These are phyloP conservation scores for Mythimna ferrago DNA, from an alignment of 2,888 invertebrate species.

Conservation along the genomic window DNA sequence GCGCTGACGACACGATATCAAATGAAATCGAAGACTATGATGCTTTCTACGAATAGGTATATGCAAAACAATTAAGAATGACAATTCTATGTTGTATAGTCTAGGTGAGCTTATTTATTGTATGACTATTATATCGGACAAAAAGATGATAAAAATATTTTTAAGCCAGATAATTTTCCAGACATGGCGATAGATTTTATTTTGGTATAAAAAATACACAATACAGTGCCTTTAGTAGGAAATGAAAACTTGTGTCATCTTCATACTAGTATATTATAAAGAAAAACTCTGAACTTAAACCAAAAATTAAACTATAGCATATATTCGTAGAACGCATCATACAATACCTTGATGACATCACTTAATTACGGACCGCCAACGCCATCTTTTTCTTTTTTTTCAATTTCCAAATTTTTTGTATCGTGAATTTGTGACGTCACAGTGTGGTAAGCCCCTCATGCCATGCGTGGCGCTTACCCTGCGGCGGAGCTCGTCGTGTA, in stretches of 20 bases:
- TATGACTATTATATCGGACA: too few species aligned
- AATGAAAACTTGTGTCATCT: too few species aligned
- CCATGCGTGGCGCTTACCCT: conserved; percentile 80
- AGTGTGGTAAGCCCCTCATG: conserved; percentile 61
- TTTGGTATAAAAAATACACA: too few species aligned
- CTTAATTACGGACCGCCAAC: conserved; percentile 7
- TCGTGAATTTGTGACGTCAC: conserved; percentile 50
- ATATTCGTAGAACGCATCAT: conserved; percentile 24
- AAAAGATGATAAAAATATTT: background rate
- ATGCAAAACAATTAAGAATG: background rate
- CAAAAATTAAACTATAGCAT: background rate
- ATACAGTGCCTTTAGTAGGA: too few species aligned
- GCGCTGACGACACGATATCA: background rate
- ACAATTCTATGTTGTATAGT: background rate
- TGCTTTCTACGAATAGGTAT: conserved; percentile 16
- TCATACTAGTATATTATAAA: background rate
- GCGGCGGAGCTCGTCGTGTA: conserved; percentile 46
- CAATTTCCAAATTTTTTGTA: conserved; percentile 14
- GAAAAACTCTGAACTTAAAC: background rate
- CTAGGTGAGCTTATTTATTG: background rate
- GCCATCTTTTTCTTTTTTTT: conserved; percentile 12
- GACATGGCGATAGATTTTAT: too few species aligned
- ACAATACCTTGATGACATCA: conserved; percentile 6
- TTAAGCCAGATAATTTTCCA: too few species aligned
- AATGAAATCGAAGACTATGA: conserved; percentile 11